Conservation (phyloP, 1,140 invertebrate species). For the Pentalonia nigronervosa region DNA sequence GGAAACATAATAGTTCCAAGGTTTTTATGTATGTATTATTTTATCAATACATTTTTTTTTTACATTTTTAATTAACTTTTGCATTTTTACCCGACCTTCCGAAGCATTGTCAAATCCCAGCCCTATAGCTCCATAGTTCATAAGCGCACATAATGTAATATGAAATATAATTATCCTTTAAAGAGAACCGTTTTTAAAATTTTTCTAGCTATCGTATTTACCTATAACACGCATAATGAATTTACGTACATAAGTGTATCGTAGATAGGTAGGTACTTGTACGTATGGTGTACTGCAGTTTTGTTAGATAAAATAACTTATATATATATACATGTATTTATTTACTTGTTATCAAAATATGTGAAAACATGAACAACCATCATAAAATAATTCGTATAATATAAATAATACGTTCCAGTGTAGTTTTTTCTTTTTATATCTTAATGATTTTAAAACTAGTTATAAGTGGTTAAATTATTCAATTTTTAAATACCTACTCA, state of each 20-base stretch:
- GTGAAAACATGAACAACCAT: not conserved
- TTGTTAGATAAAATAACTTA: not conserved
- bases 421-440: not conserved
- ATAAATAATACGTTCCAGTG: not conserved
- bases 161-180: not conserved
- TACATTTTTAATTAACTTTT: not conserved
- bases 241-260: not conserved
- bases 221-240: not conserved
- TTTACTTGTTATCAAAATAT: not conserved
- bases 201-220: not conserved
- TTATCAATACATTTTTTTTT: not conserved
- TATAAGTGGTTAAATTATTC: slow-evolving; percentile 3
- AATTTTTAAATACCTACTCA: not conserved
- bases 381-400: not conserved
- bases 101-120: not conserved
- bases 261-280: not conserved
- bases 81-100: not conserved
- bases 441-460: not conserved
- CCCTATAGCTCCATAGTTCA: not conserved
- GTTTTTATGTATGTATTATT: not conserved
- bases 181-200: not conserved
- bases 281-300: not conserved
- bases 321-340: not conserved
- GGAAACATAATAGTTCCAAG: not conserved
- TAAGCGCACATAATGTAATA: not conserved